These are phyloP conservation scores for Kryphioiulus occultus DNA, from an alignment of 2,888 invertebrate species.

Conservation along the genomic window DNA sequence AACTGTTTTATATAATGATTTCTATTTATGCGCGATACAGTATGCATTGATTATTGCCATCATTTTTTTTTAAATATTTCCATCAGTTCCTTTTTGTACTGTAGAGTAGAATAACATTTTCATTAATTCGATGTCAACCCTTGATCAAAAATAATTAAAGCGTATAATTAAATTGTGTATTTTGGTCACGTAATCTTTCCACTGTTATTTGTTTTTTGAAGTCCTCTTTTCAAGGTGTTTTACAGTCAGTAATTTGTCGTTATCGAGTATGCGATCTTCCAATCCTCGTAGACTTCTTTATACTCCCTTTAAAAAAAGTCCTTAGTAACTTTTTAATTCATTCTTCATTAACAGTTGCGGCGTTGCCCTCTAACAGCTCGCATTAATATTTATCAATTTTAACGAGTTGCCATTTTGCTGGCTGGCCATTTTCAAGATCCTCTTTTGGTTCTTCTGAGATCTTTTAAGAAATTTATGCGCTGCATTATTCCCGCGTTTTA, in stretches of 20 bases:
- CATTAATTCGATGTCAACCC: no score
- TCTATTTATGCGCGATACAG: no score
- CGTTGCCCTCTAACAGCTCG: conserved; percentile 8
- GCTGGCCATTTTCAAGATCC: not conserved
- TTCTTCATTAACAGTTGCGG: not conserved
- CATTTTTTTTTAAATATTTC: no score
- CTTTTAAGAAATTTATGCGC: conserved; percentile 14
- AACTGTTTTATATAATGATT: no score
- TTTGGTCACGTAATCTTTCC: not conserved
- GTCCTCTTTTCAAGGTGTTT: not conserved
- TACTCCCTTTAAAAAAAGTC: not conserved
- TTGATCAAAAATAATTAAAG: no score
- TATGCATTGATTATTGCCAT: no score
- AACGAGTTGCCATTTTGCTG: conserved; percentile 18
- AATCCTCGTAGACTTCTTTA: not conserved
- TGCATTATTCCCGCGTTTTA: conserved; percentile 22
- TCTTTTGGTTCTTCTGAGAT: not conserved
- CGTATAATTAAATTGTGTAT: not conserved
- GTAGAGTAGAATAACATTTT: no score
- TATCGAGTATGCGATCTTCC: not conserved
- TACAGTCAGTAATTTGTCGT: not conserved
- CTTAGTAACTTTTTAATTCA: not conserved
- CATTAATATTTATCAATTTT: conserved; percentile 25
- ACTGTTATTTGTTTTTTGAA: not conserved
- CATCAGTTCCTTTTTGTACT: no score